Percentiles rank a stretch among this genome's conserved stretches.
phyloP scores from a whole-genome alignment of 2,797 vertebrate species.

The Zenarchopterus dispar region DNA sequence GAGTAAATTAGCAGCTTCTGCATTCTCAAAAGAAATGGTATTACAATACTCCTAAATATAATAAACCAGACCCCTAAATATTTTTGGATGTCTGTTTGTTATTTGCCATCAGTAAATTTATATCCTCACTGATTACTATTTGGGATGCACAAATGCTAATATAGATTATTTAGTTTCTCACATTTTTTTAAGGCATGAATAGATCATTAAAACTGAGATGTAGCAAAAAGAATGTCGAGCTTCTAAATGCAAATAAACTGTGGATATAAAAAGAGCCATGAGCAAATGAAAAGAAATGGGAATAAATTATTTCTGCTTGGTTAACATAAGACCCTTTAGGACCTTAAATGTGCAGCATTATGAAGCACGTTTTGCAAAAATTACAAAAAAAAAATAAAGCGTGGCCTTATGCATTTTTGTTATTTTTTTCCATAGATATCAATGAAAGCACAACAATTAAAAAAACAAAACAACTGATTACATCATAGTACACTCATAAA shows the following conservation, averaged over 20 bases:
- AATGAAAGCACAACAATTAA: constrained; percentile 49
- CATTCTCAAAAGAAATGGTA: constrained; percentile 9
- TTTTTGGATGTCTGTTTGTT: constrained; percentile 8
- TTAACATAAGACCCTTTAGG: constrained; percentile 33
- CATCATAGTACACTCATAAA: constrained; percentile 15
- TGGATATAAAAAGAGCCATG: constrained; percentile 26
- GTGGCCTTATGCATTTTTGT: constrained; percentile 59
- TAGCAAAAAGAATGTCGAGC: constrained; percentile 68
- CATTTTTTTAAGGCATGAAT: constrained; percentile 61
- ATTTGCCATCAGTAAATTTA: constrained; percentile 36
- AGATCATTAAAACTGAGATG: constrained; percentile 66
- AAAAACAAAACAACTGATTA: background rate
- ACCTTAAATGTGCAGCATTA: constrained; percentile 21
- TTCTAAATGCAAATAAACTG: constrained; percentile 53
- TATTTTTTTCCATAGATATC: constrained; percentile 25
- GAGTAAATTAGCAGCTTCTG: constrained; percentile 1
- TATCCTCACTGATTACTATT: constrained; percentile 23
- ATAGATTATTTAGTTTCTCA: constrained; percentile 40
- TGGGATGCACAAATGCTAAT: constrained; percentile 24
- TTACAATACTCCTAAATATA: constrained; percentile 15
- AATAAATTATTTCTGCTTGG: constrained; percentile 26
- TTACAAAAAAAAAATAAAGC: constrained; percentile 27
- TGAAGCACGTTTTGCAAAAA: constrained; percentile 41
- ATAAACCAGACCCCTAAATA: constrained; percentile 27
- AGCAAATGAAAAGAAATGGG: constrained; percentile 14